Conservation (phyloP, 1,140 invertebrate species). For the Dreissena polymorpha region DNA sequence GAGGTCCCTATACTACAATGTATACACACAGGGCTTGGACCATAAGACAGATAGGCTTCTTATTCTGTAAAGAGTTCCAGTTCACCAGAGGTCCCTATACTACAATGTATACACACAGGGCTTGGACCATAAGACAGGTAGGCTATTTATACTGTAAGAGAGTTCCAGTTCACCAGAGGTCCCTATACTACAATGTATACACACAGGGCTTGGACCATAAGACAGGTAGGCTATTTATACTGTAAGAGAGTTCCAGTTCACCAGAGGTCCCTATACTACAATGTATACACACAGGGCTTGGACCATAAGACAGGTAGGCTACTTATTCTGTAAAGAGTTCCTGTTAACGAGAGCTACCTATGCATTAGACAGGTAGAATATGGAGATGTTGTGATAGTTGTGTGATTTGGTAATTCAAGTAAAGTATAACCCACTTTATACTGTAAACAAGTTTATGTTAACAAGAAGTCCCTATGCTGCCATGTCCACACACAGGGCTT, state of each 20-base stretch:
- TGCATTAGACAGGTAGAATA: conserved; percentile 83
- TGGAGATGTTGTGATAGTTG: too few species aligned
- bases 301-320: too few species aligned
- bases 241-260: too few species aligned
- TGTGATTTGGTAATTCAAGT: too few species aligned
- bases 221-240: background rate
- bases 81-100: conserved; percentile 85
- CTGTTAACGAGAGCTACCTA: conserved; percentile 85
- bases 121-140: conserved; percentile 86
- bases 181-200: background rate
- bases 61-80: too few species aligned
- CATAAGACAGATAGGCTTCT: too few species aligned
- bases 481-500: background rate
- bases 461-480: background rate
- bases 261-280: too few species aligned
- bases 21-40: too few species aligned
- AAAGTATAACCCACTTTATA: too few species aligned
- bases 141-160: background rate
- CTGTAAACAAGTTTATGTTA: background rate
- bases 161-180: background rate
- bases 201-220: conserved; percentile 1
- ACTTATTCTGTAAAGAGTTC: too few species aligned
- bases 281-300: too few species aligned
- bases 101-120: conserved; percentile 86
- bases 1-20: too few species aligned